phyloP scores from a whole-genome alignment of 2,797 vertebrate species.

The Chiroxiphia lanceolata region DNA sequence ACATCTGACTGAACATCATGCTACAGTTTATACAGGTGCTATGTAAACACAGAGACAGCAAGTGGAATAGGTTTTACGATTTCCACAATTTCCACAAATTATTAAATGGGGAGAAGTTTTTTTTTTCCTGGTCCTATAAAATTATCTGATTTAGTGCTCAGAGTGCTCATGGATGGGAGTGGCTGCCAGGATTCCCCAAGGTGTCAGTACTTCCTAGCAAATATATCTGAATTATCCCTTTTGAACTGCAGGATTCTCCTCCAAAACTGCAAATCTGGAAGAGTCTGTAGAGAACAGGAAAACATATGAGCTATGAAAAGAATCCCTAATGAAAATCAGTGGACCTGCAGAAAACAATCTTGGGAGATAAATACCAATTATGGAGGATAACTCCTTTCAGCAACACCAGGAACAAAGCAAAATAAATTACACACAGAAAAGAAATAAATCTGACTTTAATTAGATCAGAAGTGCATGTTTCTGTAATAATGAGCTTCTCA shows the following conservation, averaged over 20 bases:
- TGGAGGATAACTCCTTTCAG: neutral
- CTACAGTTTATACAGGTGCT: neutral
- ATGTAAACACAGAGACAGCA: neutral
- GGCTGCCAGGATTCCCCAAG: neutral
- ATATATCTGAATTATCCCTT: neutral
- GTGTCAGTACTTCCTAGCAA: neutral
- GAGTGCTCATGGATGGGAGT: rapidly evolving
- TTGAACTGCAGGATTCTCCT: neutral
- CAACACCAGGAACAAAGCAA: neutral
- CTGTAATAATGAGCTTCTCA: neutral
- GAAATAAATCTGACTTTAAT: neutral
- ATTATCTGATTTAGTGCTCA: neutral
- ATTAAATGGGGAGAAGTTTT: neutral
- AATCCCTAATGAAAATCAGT: neutral
- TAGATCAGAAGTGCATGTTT: neutral
- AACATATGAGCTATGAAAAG: neutral
- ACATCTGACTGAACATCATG: neutral
- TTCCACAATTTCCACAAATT: neutral
- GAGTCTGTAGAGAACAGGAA: neutral
- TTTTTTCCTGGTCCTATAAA: neutral
- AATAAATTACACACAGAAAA: neutral
- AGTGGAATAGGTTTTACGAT: neutral
- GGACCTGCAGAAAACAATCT: neutral
- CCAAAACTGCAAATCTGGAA: neutral
- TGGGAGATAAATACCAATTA: neutral